Conservation (phyloP, 1,140 invertebrate genomes). For the Drosophila saltans region DNA sequence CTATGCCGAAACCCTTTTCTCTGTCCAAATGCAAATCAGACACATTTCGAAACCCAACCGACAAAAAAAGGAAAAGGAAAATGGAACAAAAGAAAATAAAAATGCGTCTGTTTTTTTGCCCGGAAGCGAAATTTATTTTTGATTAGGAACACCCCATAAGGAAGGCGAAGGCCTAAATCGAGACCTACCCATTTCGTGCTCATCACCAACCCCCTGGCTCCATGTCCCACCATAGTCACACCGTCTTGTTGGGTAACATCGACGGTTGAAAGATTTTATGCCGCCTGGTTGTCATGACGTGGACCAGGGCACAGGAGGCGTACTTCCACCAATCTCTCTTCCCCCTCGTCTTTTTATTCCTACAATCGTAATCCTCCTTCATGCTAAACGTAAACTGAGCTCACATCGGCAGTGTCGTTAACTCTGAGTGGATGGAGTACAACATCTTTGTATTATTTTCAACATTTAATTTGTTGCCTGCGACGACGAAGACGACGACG, state of each 20-base stretch:
- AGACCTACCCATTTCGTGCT: slow-evolving; percentile 35
- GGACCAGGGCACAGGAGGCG: slow-evolving; percentile 7
- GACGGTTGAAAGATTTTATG: slow-evolving; percentile 50
- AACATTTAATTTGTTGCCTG: slow-evolving; percentile 80
- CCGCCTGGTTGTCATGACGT: slow-evolving; percentile 69
- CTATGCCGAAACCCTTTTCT: slow-evolving; percentile 68
- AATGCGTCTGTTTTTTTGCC: slow-evolving; percentile 42
- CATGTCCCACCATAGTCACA: slow-evolving; percentile 3
- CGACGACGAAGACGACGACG: slow-evolving; percentile 46
- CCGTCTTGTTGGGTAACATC: slow-evolving; percentile 27
- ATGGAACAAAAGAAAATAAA: slow-evolving; percentile 49
- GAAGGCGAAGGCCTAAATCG: background rate
- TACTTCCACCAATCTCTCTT: background rate
- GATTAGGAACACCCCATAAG: slow-evolving; percentile 53
- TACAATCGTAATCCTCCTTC: slow-evolving; percentile 42
- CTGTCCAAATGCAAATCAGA: slow-evolving; percentile 66
- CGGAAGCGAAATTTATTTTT: slow-evolving; percentile 69
- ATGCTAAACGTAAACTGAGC: slow-evolving; percentile 72
- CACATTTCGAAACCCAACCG: slow-evolving; percentile 63
- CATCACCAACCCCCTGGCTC: slow-evolving; percentile 39
- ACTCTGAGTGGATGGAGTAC: slow-evolving; percentile 60
- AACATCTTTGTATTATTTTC: slow-evolving; percentile 81
- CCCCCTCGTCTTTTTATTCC: background rate
- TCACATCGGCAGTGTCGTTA: slow-evolving; percentile 63
- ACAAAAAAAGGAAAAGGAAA: slow-evolving; percentile 39